These are phyloP conservation scores for Pseudonaja textilis DNA, from an alignment of 2,113 vertebrate genomes.

Conservation along the genomic window DNA sequence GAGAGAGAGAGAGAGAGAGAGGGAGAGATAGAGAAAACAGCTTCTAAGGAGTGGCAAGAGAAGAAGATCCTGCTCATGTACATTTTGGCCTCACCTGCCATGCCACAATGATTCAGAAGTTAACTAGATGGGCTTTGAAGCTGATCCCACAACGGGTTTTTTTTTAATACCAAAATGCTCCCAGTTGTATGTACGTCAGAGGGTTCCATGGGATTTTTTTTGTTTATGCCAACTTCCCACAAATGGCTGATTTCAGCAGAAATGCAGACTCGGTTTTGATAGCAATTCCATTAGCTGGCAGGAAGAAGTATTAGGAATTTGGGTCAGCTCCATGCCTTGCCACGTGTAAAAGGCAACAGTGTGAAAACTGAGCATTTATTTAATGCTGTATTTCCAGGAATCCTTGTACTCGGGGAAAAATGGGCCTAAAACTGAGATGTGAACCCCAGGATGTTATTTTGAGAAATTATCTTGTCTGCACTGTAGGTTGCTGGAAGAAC, in stretches of 20 bases:
- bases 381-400: neutral
- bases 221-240: neutral
- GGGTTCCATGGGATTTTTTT: neutral
- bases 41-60: neutral
- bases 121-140: neutral
- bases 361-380: neutral
- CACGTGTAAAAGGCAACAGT: neutral
- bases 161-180: neutral
- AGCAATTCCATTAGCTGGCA: conserved; percentile 1
- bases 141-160: neutral
- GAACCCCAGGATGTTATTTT: neutral
- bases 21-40: too few relatives aligned
- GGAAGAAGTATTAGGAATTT: conserved; percentile 2
- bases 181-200: neutral
- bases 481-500: neutral
- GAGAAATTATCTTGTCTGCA: neutral
- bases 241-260: neutral
- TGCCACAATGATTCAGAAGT: neutral
- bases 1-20: too few relatives aligned
- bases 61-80: neutral
- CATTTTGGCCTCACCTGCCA: neutral
- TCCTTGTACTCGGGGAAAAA: neutral
- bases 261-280: neutral
- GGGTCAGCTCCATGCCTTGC: neutral
- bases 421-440: neutral